Percentiles rank a stretch among this genome's conserved stretches.
Evolutionary conservation across 2,888 invertebrate genomes (phyloP).

Genomic region (Cotesia congregata): DNA sequence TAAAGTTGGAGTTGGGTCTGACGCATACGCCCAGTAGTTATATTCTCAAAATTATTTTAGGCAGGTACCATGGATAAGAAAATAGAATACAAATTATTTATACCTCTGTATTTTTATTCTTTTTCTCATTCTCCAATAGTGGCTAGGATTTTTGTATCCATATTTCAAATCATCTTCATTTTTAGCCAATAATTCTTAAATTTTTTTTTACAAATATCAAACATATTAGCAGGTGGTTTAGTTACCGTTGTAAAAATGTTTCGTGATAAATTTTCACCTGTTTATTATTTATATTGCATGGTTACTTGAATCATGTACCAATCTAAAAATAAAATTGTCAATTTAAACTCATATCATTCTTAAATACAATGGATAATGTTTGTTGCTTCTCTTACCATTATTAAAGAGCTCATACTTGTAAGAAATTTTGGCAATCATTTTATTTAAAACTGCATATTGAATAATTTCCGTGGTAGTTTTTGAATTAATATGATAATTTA

Average conservation of each 20-base stretch:
- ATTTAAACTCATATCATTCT: conserved; percentile 12
- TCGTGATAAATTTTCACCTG: conserved; percentile 54
- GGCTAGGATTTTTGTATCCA: conserved; percentile 54
- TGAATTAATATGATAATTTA: conserved; percentile 49
- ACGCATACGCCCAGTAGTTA: too few species aligned
- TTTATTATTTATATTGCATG: conserved; percentile 55
- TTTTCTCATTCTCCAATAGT: conserved; percentile 65
- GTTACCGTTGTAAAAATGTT: conserved; percentile 63
- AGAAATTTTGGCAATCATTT: conserved; percentile 61
- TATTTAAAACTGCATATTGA: too few species aligned
- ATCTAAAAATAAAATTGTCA: conserved; percentile 52
- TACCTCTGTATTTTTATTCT: too few species aligned
- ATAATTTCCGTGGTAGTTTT: too few species aligned
- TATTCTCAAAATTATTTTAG: too few species aligned
- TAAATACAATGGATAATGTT: too few species aligned
- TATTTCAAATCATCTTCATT: conserved; percentile 58
- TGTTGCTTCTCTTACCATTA: too few species aligned
- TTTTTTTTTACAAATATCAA: conserved; percentile 61
- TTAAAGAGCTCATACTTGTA: conserved; percentile 50
- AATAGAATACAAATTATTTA: too few species aligned
- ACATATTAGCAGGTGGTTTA: conserved; percentile 53
- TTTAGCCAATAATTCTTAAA: conserved; percentile 57
- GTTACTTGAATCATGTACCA: conserved; percentile 67
- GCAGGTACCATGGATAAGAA: too few species aligned
- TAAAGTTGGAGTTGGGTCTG: background rate